Conservation (phyloP, 2,888 invertebrate genomes). For the Chamaedrilus cognettii region DNA sequence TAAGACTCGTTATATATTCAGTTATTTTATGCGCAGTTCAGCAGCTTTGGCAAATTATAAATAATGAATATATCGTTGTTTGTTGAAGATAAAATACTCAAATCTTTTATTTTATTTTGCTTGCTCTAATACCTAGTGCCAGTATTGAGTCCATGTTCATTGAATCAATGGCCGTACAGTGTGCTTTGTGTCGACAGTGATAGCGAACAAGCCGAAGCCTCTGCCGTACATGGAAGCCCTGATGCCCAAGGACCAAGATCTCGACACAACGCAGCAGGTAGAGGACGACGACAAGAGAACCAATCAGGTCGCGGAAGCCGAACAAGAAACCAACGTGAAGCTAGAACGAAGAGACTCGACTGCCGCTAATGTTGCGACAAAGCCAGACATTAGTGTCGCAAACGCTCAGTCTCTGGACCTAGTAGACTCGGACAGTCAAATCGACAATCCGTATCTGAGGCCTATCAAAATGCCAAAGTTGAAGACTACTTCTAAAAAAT, state of each 20-base stretch:
- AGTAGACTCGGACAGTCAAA: conserved; percentile 37
- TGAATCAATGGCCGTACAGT: too few species aligned
- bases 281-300: conserved; percentile 20
- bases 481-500: conserved; percentile 22
- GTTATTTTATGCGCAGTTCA: too few species aligned
- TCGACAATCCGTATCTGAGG: conserved; percentile 74
- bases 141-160: too few species aligned
- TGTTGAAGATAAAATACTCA: too few species aligned
- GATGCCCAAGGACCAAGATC: conserved; percentile 90
- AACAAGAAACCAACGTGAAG: not conserved
- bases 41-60: too few species aligned
- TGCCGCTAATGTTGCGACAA: not conserved
- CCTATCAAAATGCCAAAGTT: conserved; percentile 61
- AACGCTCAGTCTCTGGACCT: conserved; percentile 43
- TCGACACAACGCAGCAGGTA: conserved; percentile 65
- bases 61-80: too few species aligned
- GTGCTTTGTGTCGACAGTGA: too few species aligned
- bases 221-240: conserved; percentile 84
- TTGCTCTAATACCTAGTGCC: too few species aligned
- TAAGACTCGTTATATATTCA: too few species aligned
- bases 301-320: not conserved
- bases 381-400: not conserved
- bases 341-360: conserved; percentile 4
- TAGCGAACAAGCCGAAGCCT: conserved; percentile 78
- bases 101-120: too few species aligned